Evolutionary conservation across 2,113 vertebrate genomes (phyloP).

Genomic region (Hippocampus comes): DNA sequence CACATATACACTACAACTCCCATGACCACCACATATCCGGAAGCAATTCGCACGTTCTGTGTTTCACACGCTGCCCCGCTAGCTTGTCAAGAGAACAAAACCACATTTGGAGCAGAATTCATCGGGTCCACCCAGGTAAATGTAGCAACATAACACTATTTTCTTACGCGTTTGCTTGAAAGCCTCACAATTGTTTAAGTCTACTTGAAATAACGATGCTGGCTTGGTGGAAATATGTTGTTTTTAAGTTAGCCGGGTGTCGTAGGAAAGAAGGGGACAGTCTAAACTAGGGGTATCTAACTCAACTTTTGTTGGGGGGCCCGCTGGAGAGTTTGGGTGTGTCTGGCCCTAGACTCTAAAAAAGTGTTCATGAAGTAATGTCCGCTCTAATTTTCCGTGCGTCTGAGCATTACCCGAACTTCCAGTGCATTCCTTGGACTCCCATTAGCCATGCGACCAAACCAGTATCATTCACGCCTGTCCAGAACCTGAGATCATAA

Average conservation of each 20-base stretch:
- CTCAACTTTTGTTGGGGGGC: too few species aligned
- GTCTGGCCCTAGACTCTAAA: too few species aligned
- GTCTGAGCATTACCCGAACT: too few species aligned
- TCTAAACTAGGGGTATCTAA: too few species aligned
- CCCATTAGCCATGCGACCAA: too few species aligned
- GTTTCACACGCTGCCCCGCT: conserved; percentile 39
- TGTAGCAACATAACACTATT: not conserved
- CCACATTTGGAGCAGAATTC: not conserved
- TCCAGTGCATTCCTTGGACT: too few species aligned
- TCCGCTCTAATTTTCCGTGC: too few species aligned
- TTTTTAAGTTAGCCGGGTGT: not conserved
- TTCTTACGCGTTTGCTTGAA: not conserved
- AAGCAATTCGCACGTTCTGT: conserved; percentile 31
- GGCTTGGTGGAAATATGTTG: not conserved
- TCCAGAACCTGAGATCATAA: too few species aligned
- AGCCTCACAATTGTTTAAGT: not conserved
- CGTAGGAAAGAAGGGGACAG: too few species aligned
- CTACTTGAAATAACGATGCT: not conserved
- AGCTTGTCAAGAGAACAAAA: not conserved
- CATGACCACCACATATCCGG: conserved; percentile 38
- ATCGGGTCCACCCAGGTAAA: conserved; percentile 6
- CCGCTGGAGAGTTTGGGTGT: too few species aligned
- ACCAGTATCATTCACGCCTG: too few species aligned
- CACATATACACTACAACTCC: conserved; percentile 27
- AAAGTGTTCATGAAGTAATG: too few species aligned